Base-by-base conservation (phyloP, 1,140 invertebrate species). In the Mylabris phalerata region DNA sequence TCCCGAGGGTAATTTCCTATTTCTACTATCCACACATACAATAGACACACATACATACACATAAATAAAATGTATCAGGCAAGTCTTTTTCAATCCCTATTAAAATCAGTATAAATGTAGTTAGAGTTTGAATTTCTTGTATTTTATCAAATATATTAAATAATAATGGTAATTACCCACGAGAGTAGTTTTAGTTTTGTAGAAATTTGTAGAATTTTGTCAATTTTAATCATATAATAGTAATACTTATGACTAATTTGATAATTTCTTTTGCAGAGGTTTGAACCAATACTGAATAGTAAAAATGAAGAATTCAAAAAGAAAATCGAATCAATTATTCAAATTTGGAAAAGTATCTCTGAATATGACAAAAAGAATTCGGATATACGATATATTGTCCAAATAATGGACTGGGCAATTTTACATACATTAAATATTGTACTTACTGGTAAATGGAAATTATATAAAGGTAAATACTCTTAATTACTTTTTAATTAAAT, bases 391-490 rank as follows among this genome's bases (percentile, higher is more conserved):
- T 69, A 69, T 59, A 56, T 72, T 27, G 58, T 69, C 9, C 64
- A 70, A 50, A 62, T 72, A 26, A 67, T 72, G 55, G 69, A 72
- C 51, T 71, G 69, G 69, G 68, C 68, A 10, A 71, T 71, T 64
- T 59, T 67, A 40, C 72, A 74, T 50, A 71, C 72, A 10, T 58
- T 74, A 41, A 70, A 74, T 64, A 71, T 73, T 51, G 71, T 74
- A 42, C 62, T 74, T 32, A 67, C 68, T 26, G 70, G 65, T 45
- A 67, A 73, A 51, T 74, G 72, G 72, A 67, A 68, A 54, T 64
- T 63, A 47, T 67, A 60, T 51, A 72, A 70, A 67, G 68, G 71
- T 73, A 67, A 61, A 38, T 61, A 38, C 4, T 19, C 1, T 38
- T n/a, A 10, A 40, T 39, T 9, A 2, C 9, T 50, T n/a, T 42